Percentiles rank a stretch among this genome's conserved stretches.
Conservation (phyloP, 2,113 vertebrate genomes). For the Callopanchax toddi region DNA sequence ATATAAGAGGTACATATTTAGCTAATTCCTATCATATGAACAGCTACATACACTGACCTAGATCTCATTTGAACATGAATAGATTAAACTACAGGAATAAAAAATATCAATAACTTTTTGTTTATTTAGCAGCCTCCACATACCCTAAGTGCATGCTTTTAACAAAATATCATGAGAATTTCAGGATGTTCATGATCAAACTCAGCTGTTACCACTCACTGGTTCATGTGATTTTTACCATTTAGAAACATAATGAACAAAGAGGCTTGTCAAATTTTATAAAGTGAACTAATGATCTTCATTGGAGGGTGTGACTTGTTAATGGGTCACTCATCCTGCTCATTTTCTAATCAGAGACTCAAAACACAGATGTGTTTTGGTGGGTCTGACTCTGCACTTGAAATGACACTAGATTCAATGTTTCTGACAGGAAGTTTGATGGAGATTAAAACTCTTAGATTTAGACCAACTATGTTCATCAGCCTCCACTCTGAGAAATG, state of each 20-base stretch:
- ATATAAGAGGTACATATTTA: too few relatives aligned
- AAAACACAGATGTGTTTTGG: background rate
- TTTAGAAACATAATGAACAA: slow-evolving; percentile 36
- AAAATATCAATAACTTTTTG: too few relatives aligned
- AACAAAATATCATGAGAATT: background rate
- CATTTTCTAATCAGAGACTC: slow-evolving; percentile 21
- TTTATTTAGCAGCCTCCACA: too few relatives aligned
- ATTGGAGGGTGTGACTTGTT: slow-evolving; percentile 32
- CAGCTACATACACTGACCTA: too few relatives aligned
- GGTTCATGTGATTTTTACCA: slow-evolving; percentile 11
- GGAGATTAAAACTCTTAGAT: background rate
- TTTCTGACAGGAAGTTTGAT: background rate
- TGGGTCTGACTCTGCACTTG: slow-evolving; percentile 4
- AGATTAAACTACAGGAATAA: too few relatives aligned
- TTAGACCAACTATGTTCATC: too few relatives aligned
- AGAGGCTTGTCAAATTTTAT: slow-evolving; percentile 31
- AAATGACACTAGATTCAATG: slow-evolving; percentile 1
- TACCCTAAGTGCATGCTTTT: too few relatives aligned
- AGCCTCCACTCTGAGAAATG: too few relatives aligned
- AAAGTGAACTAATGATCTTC: slow-evolving; percentile 25
- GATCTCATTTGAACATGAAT: too few relatives aligned
- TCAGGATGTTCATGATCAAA: background rate
- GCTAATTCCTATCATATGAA: too few relatives aligned
- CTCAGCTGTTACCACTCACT: background rate
- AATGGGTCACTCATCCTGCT: slow-evolving; percentile 30